Conservation (phyloP, 2,888 invertebrate genomes). For the Gisinianus flammeolus region DNA sequence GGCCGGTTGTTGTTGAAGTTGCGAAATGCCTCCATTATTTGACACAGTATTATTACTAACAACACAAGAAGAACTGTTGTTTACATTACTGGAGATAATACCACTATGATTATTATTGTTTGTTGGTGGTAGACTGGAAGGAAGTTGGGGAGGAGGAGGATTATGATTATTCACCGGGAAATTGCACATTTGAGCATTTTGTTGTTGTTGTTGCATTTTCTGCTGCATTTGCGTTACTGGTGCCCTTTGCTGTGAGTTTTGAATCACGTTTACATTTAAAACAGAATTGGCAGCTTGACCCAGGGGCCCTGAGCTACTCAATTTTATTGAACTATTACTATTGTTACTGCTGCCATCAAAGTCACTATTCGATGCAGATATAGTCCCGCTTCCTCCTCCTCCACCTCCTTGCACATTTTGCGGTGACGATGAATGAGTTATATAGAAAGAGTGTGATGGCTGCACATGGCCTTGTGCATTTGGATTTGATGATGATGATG, state of each 20-base stretch:
- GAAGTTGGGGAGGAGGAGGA: constrained; percentile 47
- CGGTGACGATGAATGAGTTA: constrained; percentile 44
- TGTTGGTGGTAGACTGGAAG: constrained; percentile 49
- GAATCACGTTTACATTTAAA: constrained; percentile 9
- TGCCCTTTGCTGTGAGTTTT: not conserved
- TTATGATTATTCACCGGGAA: constrained; percentile 29
- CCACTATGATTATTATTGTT: constrained; percentile 47
- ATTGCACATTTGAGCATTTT: constrained; percentile 26
- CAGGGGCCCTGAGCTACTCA: not conserved
- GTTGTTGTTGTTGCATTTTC: constrained; percentile 36
- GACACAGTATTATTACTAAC: constrained; percentile 29
- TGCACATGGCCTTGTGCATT: constrained; percentile 44
- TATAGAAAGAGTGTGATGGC: constrained; percentile 52
- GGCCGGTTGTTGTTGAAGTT: constrained; percentile 52
- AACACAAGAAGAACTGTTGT: constrained; percentile 25
- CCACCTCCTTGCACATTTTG: constrained; percentile 4
- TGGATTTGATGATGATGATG: not conserved
- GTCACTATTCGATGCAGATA: not conserved
- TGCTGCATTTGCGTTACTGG: constrained; percentile 42
- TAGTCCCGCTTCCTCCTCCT: not conserved
- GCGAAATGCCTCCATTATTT: constrained; percentile 18
- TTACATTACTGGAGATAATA: constrained; percentile 26
- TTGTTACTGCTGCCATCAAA: constrained; percentile 11
- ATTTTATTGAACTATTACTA: constrained; percentile 1
- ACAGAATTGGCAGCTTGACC: constrained; percentile 18